phyloP scores from a whole-genome alignment of 2,113 vertebrate genomes.

The Pomatorhinus ruficollis region DNA sequence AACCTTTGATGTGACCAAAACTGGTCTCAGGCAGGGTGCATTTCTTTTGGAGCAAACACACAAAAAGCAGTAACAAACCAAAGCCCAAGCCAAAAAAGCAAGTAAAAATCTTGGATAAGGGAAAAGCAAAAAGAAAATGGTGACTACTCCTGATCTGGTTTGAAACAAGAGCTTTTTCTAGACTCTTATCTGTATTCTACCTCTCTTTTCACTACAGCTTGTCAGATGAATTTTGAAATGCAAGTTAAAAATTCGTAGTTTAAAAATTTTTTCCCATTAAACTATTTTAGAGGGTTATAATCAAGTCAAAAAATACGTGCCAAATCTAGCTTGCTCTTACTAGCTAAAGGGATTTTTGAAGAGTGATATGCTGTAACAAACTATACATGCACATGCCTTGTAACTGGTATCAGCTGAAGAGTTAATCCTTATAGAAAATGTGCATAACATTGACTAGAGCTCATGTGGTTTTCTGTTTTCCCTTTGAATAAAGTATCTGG shows the following conservation, averaged over 20 bases:
- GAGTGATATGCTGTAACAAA: background rate
- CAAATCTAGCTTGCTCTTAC: background rate
- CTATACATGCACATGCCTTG: background rate
- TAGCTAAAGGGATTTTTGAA: background rate
- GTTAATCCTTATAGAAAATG: slow-evolving; percentile 1
- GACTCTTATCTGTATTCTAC: background rate
- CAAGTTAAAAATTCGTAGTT: background rate
- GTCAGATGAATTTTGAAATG: background rate
- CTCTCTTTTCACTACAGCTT: background rate
- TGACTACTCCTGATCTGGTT: background rate
- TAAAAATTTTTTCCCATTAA: background rate
- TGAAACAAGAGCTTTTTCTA: background rate
- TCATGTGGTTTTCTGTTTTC: slow-evolving; percentile 20
- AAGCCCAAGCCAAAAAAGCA: background rate
- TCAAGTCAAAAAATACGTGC: background rate
- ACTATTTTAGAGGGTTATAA: background rate
- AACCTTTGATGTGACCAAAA: background rate
- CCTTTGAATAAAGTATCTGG: background rate
- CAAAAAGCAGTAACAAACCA: background rate
- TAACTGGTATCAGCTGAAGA: background rate
- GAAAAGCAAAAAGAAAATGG: background rate
- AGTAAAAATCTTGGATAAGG: background rate
- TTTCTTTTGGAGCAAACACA: background rate
- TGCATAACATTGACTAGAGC: background rate
- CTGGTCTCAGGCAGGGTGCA: background rate